These are phyloP conservation scores for Enteromius thamalakanensis DNA, from an alignment of 2,797 vertebrate genomes.

Conservation along the genomic window DNA sequence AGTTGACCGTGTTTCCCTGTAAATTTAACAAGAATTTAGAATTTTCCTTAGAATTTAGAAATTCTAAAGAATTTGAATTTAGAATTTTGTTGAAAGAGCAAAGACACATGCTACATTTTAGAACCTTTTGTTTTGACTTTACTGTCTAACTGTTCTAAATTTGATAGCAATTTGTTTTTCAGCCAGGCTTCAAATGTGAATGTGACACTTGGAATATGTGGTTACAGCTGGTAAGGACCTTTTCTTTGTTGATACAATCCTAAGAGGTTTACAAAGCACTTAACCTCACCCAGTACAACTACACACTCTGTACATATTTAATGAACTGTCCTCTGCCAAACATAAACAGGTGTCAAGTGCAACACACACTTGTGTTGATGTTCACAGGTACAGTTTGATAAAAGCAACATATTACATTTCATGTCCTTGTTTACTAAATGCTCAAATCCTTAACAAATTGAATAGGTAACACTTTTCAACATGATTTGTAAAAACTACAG, in stretches of 20 bases:
- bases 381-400: slow-evolving; percentile 29
- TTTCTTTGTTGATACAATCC: slow-evolving; percentile 39
- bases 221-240: neutral
- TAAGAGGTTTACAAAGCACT: slow-evolving; percentile 49
- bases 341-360: slow-evolving; percentile 50
- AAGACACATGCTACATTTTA: neutral
- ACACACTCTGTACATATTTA: slow-evolving; percentile 55
- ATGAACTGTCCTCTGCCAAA: slow-evolving; percentile 50
- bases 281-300: slow-evolving; percentile 49
- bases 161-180: neutral
- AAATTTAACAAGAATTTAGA: too few species aligned
- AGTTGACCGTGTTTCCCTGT: too few species aligned
- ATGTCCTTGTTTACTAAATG: neutral
- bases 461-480: neutral
- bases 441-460: neutral
- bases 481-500: neutral
- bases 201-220: neutral
- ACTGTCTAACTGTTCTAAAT: neutral
- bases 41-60: too few species aligned
- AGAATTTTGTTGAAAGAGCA: neutral
- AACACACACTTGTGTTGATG: slow-evolving; percentile 6
- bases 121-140: neutral
- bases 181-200: slow-evolving; percentile 2
- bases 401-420: slow-evolving; percentile 24
- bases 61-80: too few species aligned